Conservation (phyloP, 2,113 vertebrate species). For the Zapus hudsonius region DNA sequence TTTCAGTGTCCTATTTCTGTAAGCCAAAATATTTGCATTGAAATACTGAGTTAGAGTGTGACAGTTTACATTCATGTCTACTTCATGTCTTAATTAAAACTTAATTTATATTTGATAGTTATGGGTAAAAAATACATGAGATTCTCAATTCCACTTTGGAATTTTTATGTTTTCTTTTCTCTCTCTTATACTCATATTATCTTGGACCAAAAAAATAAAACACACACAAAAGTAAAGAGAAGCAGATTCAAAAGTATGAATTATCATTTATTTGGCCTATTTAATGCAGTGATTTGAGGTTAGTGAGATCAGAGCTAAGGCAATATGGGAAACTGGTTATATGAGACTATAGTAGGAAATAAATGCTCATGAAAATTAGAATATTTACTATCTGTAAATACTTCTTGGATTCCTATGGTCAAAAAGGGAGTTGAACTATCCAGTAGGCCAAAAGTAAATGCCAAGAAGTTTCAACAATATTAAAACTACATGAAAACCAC, state of each 20-base stretch:
- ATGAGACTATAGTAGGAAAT: not conserved
- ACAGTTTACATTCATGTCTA: not conserved
- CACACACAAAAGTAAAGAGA: not conserved
- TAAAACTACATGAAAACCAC: constrained; percentile 50
- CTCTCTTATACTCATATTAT: not conserved
- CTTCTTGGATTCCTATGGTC: constrained; percentile 49
- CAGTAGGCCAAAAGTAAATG: constrained; percentile 44
- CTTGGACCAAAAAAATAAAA: not conserved
- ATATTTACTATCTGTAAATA: constrained; percentile 48
- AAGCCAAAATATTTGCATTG: constrained; percentile 7
- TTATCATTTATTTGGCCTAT: not conserved
- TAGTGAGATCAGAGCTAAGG: not conserved
- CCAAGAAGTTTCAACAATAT: constrained; percentile 49
- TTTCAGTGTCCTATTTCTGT: not conserved
- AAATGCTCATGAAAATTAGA: not conserved
- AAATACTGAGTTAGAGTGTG: not conserved
- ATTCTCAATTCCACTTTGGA: not conserved
- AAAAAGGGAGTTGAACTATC: constrained; percentile 7
- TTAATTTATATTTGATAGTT: not conserved
- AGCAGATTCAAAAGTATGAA: constrained; percentile 2
- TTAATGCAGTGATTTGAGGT: not conserved
- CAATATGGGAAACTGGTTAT: not conserved
- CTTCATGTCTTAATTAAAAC: not conserved
- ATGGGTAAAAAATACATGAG: not conserved
- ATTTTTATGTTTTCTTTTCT: not conserved